A percentile compares a stretch with the other conserved stretches of the same genome.
Conservation (phyloP, 2,888 invertebrate genomes). For the Eupithecia dodoneata region DNA sequence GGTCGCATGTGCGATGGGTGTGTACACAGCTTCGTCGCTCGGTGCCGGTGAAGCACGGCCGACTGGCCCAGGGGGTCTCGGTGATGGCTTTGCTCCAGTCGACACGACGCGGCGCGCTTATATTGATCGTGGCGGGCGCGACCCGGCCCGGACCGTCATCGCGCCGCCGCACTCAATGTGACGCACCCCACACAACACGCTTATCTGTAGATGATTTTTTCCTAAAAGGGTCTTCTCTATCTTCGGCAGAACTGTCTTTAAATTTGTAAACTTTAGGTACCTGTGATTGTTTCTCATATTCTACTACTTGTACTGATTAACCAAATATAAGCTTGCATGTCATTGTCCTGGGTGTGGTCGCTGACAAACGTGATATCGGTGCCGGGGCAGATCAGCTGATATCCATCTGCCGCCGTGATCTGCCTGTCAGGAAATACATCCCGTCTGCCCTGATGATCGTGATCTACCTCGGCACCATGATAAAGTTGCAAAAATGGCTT, state of each 20-base stretch:
- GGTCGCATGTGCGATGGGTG: slow-evolving; percentile 69
- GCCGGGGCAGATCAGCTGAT: too few species aligned
- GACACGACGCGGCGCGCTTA: slow-evolving; percentile 63
- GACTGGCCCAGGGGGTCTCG: slow-evolving; percentile 63
- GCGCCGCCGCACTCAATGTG: slow-evolving; percentile 67
- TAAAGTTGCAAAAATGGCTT: neutral
- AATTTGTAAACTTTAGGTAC: neutral
- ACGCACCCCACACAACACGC: slow-evolving; percentile 63
- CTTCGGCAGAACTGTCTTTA: neutral
- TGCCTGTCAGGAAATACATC: too few species aligned
- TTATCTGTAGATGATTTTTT: slow-evolving; percentile 29
- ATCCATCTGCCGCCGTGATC: too few species aligned
- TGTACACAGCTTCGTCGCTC: slow-evolving; percentile 46
- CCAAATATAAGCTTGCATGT: too few species aligned
- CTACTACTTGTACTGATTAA: too few species aligned
- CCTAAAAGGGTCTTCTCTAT: neutral
- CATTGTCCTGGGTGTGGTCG: too few species aligned
- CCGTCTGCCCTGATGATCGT: too few species aligned
- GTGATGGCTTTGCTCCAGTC: slow-evolving; percentile 70
- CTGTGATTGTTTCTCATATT: neutral
- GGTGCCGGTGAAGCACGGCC: slow-evolving; percentile 68
- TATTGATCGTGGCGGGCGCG: slow-evolving; percentile 73
- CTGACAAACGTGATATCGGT: too few species aligned
- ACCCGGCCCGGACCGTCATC: slow-evolving; percentile 74
- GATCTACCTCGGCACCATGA: neutral